Evolutionary conservation across 2,113 vertebrate species (phyloP).

Genomic region (Rhadina sibilatrix): DNA sequence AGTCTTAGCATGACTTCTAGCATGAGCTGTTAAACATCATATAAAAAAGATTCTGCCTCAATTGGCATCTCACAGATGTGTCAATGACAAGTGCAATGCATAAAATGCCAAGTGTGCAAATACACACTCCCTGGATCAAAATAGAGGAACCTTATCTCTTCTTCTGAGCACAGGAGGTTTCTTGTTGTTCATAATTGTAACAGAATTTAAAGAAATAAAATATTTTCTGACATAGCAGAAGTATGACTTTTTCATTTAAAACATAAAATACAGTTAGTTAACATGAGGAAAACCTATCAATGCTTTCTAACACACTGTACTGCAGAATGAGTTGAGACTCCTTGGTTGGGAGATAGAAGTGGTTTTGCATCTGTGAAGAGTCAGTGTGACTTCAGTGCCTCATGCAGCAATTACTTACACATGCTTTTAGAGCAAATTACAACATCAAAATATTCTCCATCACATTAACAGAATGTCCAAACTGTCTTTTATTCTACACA

Average conservation of each 20-base stretch:
- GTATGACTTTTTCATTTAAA: not conserved
- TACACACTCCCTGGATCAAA: not conserved
- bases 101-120: not conserved
- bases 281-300: not conserved
- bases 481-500: not conserved
- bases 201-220: not conserved
- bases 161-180: not conserved
- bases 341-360: not conserved
- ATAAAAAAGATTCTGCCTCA: not conserved
- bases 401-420: not conserved
- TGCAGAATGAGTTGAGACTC: not conserved
- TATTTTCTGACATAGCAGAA: not conserved
- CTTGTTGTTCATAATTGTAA: not conserved
- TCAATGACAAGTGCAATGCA: not conserved
- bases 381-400: not conserved
- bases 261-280: not conserved
- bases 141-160: not conserved
- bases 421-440: conserved; percentile 13
- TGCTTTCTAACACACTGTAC: not conserved
- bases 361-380: not conserved
- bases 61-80: accelerated
- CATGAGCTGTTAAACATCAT: not conserved
- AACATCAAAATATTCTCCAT: not conserved
- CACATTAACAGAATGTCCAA: conserved; percentile 1
- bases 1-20: not conserved